These are phyloP conservation scores for Meleagris gallopavo DNA, from an alignment of 2,113 vertebrate species.

Conservation along the genomic window DNA sequence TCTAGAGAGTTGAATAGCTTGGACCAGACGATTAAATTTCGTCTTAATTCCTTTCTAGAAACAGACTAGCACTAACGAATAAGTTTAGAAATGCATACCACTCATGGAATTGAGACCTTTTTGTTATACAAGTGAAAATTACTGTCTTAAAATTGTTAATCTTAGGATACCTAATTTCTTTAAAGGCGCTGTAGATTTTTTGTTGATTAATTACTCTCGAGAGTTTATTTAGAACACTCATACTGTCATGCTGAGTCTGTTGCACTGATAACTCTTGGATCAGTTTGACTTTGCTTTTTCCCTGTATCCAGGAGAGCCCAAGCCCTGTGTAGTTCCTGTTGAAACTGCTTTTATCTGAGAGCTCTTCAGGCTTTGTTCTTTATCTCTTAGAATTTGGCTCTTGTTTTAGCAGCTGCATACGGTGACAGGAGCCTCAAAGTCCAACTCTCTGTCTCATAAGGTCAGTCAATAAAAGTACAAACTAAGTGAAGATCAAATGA, in stretches of 20 bases:
- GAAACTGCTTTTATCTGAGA: background rate
- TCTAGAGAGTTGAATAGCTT: background rate
- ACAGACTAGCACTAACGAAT: background rate
- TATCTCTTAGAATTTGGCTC: background rate
- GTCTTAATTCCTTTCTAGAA: background rate
- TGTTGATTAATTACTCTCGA: background rate
- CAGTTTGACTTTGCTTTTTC: background rate
- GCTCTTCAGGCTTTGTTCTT: background rate
- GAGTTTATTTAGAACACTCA: background rate
- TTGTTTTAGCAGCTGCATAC: background rate
- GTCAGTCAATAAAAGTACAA: background rate
- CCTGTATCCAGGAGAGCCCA: background rate
- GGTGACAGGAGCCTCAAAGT: background rate
- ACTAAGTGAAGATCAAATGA: background rate
- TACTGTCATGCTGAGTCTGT: background rate
- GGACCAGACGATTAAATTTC: background rate
- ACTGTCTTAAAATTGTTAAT: background rate
- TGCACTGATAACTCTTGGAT: background rate
- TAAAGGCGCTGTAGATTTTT: background rate
- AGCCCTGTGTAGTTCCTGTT: background rate
- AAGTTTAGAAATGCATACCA: background rate
- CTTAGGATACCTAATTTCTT: background rate
- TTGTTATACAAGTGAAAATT: background rate
- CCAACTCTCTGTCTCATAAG: rapidly evolving
- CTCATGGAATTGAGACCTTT: background rate